phyloP scores from a whole-genome alignment of 2,113 vertebrate genomes.

The Cephalopholis sonnerati region DNA sequence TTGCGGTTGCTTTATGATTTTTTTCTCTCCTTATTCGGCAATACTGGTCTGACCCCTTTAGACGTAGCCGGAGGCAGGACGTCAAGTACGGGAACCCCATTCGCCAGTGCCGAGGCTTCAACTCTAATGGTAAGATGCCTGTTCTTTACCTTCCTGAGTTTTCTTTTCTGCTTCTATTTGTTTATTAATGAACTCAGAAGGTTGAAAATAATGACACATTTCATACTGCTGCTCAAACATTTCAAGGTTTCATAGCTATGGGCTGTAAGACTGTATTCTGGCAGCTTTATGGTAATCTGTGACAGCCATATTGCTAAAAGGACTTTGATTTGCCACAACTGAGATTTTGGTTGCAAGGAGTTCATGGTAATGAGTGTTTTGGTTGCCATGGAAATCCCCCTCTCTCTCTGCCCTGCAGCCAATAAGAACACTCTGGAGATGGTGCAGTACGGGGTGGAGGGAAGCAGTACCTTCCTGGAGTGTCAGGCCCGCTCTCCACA shows the following conservation, averaged over 20 bases:
- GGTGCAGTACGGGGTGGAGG: constrained; percentile 95
- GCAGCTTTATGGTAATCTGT: constrained; percentile 21
- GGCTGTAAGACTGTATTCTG: constrained; percentile 10
- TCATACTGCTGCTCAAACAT: constrained; percentile 3
- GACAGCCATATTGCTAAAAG: background rate
- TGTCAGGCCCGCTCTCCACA: constrained; percentile 97
- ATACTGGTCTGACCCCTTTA: constrained; percentile 83
- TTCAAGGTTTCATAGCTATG: background rate
- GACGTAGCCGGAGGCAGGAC: constrained; percentile 89
- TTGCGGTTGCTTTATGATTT: constrained; percentile 78
- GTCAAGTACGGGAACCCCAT: constrained; percentile 90
- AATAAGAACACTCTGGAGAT: constrained; percentile 94
- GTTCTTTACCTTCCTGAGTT: background rate
- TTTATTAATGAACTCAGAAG: constrained; percentile 6
- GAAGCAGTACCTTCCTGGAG: constrained; percentile 96
- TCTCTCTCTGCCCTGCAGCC: constrained; percentile 81
- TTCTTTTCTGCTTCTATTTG: background rate
- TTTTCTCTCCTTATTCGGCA: constrained; percentile 79
- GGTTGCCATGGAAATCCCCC: constrained; percentile 62
- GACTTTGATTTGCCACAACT: constrained; percentile 46
- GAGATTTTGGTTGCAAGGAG: constrained; percentile 40
- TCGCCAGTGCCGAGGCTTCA: constrained; percentile 88
- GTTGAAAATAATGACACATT: background rate
- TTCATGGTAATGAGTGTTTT: constrained; percentile 56
- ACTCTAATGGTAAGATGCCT: constrained; percentile 84